Percentiles rank a stretch among this genome's conserved stretches.
Evolutionary conservation across 2,113 vertebrate species (phyloP).

Genomic region (Struthio camelus): DNA sequence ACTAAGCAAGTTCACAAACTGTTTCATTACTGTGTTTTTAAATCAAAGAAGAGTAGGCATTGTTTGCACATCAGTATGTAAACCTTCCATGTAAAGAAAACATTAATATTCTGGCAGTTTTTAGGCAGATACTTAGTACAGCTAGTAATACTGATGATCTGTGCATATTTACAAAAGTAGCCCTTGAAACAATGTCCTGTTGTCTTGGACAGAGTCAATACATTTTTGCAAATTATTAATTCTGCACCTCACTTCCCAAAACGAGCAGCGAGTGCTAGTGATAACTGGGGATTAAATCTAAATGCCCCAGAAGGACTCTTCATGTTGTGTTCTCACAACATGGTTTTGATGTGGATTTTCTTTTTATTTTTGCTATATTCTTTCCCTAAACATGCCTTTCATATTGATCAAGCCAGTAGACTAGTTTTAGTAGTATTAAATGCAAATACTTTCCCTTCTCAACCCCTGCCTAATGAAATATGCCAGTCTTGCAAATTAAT

Average conservation of each 20-base stretch:
- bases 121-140: not conserved
- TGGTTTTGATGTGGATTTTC: not conserved
- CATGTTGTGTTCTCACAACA: not conserved
- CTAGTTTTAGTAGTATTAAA: constrained; percentile 28
- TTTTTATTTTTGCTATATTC: not conserved
- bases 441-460: constrained; percentile 21
- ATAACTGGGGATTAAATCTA: not conserved
- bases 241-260: not conserved
- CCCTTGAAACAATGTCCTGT: not conserved
- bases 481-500: constrained; percentile 17
- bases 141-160: not conserved
- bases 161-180: not conserved
- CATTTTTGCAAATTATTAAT: not conserved
- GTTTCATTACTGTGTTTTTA: not conserved
- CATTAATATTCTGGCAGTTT: not conserved
- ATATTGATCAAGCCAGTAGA: not conserved
- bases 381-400: not conserved
- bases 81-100: not conserved
- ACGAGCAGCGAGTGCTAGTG: not conserved
- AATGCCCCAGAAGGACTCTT: not conserved
- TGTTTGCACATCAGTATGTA: not conserved
- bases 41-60: not conserved
- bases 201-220: not conserved
- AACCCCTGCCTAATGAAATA: constrained; percentile 31
- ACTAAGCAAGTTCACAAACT: not conserved